Evolutionary conservation across 2,113 vertebrate genomes (phyloP).

Genomic region (Chionodraco myersi): DNA sequence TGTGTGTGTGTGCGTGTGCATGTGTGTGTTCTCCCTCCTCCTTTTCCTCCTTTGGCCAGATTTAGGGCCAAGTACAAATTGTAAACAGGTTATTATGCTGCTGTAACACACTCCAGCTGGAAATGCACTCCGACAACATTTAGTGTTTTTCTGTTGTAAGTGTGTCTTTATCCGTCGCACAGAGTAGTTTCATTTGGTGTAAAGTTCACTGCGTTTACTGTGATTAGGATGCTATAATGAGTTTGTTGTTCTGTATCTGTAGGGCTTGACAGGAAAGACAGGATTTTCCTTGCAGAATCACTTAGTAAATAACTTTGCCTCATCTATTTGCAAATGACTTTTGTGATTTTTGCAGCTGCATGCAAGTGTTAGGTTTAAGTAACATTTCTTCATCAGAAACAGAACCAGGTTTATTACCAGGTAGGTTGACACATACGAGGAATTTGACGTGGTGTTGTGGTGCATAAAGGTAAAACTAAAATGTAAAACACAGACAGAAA

Average conservation of each 20-base stretch:
- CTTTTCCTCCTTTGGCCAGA: conserved; percentile 71
- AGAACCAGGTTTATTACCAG: too few species aligned
- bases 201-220: conserved; percentile 59
- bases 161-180: conserved; percentile 61
- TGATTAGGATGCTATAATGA: conserved; percentile 30
- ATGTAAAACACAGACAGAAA: too few species aligned
- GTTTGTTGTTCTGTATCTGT: conserved; percentile 28
- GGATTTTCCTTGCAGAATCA: conserved; percentile 7
- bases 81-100: conserved; percentile 86
- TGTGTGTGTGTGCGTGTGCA: too few species aligned
- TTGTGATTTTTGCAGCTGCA: not conserved
- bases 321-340: conserved; percentile 3
- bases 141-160: conserved; percentile 58
- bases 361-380: not conserved
- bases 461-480: too few species aligned
- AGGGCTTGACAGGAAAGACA: not conserved
- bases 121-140: conserved; percentile 72
- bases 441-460: too few species aligned
- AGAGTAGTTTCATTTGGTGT: conserved; percentile 67
- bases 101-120: conserved; percentile 78
- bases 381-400: not conserved
- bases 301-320: not conserved
- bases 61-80: conserved; percentile 84
- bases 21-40: not conserved
- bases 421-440: too few species aligned